phyloP scores from a whole-genome alignment of 2,113 vertebrate genomes.

The Ceyx melanurus region DNA sequence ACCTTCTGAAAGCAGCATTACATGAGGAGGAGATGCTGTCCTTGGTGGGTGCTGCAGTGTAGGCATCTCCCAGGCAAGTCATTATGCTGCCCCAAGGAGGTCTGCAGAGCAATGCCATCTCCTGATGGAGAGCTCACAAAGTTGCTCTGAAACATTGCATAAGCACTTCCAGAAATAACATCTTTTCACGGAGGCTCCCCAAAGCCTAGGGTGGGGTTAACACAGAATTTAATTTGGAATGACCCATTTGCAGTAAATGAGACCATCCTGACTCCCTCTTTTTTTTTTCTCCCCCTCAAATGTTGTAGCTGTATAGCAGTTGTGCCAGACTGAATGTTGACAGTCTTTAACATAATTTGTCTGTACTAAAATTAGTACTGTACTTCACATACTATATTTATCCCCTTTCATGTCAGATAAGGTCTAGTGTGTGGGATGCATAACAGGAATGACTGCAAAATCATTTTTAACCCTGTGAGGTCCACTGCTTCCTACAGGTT shows the following conservation, averaged over 20 bases:
- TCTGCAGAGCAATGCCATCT: background rate
- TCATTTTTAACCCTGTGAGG: slow-evolving; percentile 1
- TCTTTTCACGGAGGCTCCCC: background rate
- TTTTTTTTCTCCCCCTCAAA: background rate
- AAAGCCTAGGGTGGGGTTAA: background rate
- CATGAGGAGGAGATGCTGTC: background rate
- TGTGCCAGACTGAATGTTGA: slow-evolving; percentile 46
- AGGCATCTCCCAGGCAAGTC: background rate
- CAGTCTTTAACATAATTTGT: slow-evolving; percentile 26
- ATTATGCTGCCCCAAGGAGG: background rate
- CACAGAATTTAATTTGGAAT: background rate
- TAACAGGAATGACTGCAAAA: slow-evolving; percentile 6
- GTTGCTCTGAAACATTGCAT: background rate
- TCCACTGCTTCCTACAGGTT: background rate
- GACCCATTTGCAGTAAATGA: background rate
- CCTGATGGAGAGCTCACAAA: background rate
- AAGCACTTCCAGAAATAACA: background rate
- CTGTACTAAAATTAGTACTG: slow-evolving; percentile 56
- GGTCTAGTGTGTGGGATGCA: slow-evolving; percentile 18
- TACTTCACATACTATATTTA: slow-evolving; percentile 43
- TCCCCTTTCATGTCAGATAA: slow-evolving; percentile 38
- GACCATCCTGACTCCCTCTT: background rate
- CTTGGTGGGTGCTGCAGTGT: background rate
- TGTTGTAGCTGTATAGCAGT: background rate
- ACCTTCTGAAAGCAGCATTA: background rate